phyloP scores from a whole-genome alignment of 1,140 invertebrate genomes.

The Lasioglossum albipes region DNA sequence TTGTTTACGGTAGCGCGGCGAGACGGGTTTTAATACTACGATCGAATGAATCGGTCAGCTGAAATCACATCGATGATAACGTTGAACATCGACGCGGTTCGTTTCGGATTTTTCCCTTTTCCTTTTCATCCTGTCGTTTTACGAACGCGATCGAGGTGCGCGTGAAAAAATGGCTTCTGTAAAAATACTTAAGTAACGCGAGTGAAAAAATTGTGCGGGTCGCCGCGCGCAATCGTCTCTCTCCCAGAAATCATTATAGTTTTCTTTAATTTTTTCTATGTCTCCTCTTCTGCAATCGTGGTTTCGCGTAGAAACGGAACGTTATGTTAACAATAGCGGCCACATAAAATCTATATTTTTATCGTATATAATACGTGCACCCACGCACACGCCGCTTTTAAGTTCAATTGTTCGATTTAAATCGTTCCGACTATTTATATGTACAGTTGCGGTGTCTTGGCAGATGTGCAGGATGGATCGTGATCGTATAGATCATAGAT shows the following conservation, averaged over 20 bases:
- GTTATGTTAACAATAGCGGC: slow-evolving; percentile 35
- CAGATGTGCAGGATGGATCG: slow-evolving; percentile 8
- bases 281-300: not conserved
- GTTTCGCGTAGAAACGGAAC: slow-evolving; percentile 34
- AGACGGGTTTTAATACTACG: not conserved
- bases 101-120: not conserved
- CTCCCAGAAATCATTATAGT: not conserved
- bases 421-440: slow-evolving; percentile 59
- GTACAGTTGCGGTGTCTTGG: slow-evolving; percentile 50
- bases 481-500: no score
- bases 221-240: slow-evolving; percentile 17
- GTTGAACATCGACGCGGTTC: not conserved
- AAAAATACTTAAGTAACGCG: slow-evolving; percentile 65
- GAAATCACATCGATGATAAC: not conserved
- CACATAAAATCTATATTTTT: slow-evolving; percentile 36
- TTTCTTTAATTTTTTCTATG: no score
- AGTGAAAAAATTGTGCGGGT: slow-evolving; percentile 44
- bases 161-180: not conserved
- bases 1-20: slow-evolving; percentile 13
- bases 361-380: slow-evolving; percentile 22
- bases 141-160: no score
- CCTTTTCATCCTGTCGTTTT: not conserved
- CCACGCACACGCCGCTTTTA: not conserved
- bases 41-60: slow-evolving; percentile 13
- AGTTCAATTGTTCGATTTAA: slow-evolving; percentile 51